Evolutionary conservation across 1,140 invertebrate species (phyloP).

Genomic region (Pantala flavescens): DNA sequence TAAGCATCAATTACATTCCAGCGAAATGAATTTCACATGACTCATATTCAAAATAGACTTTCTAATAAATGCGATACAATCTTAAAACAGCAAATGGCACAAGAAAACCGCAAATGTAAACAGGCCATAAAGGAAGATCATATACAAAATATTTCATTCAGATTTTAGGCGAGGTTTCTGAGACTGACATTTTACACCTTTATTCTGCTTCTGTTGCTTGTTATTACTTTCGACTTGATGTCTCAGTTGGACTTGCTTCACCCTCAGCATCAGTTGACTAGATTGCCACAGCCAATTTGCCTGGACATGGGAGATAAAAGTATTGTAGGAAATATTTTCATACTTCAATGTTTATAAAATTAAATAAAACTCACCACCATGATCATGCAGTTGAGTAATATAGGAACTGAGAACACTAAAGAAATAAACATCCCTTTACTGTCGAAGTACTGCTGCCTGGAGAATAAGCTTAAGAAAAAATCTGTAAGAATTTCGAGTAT

Average conservation of each 20-base stretch:
- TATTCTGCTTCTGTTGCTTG: neutral
- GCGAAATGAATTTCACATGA: neutral
- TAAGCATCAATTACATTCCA: neutral
- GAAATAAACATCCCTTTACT: conserved; percentile 87
- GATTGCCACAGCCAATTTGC: conserved; percentile 78
- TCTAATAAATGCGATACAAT: neutral
- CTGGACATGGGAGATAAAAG: conserved; percentile 38
- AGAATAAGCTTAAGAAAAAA: conserved; percentile 50
- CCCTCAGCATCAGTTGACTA: conserved; percentile 68
- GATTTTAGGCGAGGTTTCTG: neutral
- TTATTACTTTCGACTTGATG: conserved; percentile 16
- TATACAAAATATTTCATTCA: neutral
- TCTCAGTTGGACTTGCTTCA: conserved; percentile 65
- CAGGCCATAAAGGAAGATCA: neutral
- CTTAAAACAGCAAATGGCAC: neutral
- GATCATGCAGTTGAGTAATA: conserved; percentile 81
- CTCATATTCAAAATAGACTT: neutral
- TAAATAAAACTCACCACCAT: conserved; percentile 68
- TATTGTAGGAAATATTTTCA: conserved; percentile 17
- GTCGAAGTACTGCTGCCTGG: conserved; percentile 86
- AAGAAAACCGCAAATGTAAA: neutral
- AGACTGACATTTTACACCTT: neutral
- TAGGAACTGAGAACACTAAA: conserved; percentile 78
- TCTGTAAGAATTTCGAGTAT: conserved; percentile 13
- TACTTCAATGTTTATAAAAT: conserved; percentile 13